Base-by-base conservation (phyloP, 2,113 vertebrate species). In the Dolichotis patagonum region DNA sequence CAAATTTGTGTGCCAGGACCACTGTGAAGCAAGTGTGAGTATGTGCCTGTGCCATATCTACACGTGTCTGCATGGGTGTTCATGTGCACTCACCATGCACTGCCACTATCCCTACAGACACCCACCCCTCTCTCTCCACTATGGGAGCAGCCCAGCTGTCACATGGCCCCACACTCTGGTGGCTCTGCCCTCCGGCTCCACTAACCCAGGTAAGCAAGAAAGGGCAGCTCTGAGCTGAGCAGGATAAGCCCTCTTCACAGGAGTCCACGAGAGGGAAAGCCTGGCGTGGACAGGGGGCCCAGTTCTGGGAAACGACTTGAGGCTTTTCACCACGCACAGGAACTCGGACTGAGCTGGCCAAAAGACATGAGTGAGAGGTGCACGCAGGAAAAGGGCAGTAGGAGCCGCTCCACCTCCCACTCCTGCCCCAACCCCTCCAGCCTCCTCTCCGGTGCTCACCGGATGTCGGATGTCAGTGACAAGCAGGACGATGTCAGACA, bases 391-490 rank as follows among this genome's bases (percentile, higher is more conserved):
- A 87, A 14, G 49, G 9, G 1, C 86, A 19, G 11, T 5, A 54
- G 54, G 13, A 16, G 54, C 43, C 41, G 11, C 60, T 73, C 30
- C 46, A 35, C 65, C 54, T 56, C 54, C 54, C 16, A 19, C 54
- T 58, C 62, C 75, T 78, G 46, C 60, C 43, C 54, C 83, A 7
- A 38, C 43, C 43, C 38, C 56, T 24, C 54, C n/a, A 16, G 32
- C 26, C 46, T 13, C 22, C 46, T 8, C 9, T 17, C 5, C 14
- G 43, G 69, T 19, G 94, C 99, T 98, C 98, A 99, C 99, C 9
- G 99, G 99, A 95, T 99, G 99, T 77, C 99, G 98, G 85, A 99
- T 99, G 65, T 99, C 99, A 60, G 99, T 99, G 71, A 99, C 99
- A 65, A 99, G 98, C 46, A 99, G 98, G 83, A 99, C 94, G n/a